These are phyloP conservation scores for Cistogaster globosa DNA, from an alignment of 2,888 invertebrate species.

Conservation along the genomic window DNA sequence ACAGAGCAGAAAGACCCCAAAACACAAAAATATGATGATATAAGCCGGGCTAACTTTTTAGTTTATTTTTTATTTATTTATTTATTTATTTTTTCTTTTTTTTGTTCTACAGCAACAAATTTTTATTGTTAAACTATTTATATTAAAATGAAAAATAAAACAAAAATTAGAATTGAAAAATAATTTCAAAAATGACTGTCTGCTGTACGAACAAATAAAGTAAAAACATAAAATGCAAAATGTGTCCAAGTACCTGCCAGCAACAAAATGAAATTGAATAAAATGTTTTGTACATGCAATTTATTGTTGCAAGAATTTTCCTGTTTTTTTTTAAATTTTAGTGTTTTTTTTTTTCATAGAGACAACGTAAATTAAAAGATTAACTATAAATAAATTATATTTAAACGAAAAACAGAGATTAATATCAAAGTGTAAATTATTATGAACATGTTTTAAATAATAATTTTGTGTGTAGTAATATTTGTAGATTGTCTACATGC, in stretches of 20 bases:
- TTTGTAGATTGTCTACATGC: conserved; percentile 47
- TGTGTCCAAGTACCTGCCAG: conserved; percentile 60
- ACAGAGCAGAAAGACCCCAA: conserved; percentile 24
- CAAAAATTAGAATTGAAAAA: conserved; percentile 16
- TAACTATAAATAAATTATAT: conserved; percentile 64
- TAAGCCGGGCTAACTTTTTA: conserved; percentile 59
- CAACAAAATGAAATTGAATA: conserved; percentile 45
- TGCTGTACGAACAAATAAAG: conserved; percentile 41
- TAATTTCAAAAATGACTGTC: conserved; percentile 10
- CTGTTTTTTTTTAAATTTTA: conserved; percentile 6
- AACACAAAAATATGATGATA: conserved; percentile 56
- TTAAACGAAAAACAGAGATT: conserved; percentile 61
- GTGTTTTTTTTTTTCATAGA: conserved; percentile 32
- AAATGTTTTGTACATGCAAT: conserved; percentile 56
- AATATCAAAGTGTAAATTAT: conserved; percentile 69
- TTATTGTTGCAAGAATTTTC: conserved; percentile 21
- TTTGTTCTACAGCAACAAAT: conserved; percentile 43
- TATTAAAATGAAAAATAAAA: conserved; percentile 50
- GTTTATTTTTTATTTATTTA: too few relatives aligned
- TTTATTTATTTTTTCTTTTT: neutral
- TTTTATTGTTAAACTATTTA: conserved; percentile 60
- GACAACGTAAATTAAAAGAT: conserved; percentile 51
- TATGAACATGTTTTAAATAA: conserved; percentile 60
- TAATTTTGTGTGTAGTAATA: conserved; percentile 57
- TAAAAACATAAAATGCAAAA: conserved; percentile 54